Evolutionary conservation across 2,797 vertebrate species (phyloP).

Genomic region (Chiloscyllium punctatum): DNA sequence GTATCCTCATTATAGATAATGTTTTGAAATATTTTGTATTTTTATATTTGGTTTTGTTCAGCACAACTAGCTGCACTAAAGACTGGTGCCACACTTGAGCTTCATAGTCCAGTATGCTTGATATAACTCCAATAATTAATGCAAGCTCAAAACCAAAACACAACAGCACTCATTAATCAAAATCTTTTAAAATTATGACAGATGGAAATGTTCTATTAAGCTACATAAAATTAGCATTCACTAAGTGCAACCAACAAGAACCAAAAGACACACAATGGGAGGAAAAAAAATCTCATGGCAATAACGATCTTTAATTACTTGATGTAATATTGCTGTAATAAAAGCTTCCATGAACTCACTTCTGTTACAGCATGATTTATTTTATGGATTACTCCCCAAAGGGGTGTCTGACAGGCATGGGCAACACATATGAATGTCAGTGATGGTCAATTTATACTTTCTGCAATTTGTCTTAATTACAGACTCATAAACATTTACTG

Average conservation of each 20-base stretch:
- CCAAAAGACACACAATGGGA: neutral
- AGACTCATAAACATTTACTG: neutral
- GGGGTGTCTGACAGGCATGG: neutral
- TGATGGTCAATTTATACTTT: neutral
- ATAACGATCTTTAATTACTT: neutral
- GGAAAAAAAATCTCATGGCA: neutral
- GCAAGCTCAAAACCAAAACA: neutral
- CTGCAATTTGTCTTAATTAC: neutral
- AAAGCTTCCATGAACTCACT: neutral
- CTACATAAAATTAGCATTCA: constrained; percentile 25
- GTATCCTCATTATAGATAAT: neutral
- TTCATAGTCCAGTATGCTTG: neutral
- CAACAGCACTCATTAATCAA: constrained; percentile 13
- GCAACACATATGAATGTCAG: neutral
- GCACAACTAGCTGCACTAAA: neutral
- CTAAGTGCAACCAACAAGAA: neutral
- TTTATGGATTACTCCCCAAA: neutral
- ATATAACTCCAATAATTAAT: constrained; percentile 34
- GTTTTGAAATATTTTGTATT: neutral
- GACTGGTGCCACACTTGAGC: neutral
- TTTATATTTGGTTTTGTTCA: constrained; percentile 17
- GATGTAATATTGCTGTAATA: neutral
- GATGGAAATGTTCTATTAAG: constrained; percentile 2
- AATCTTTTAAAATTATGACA: constrained; percentile 15
- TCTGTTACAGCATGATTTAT: neutral